Conservation (phyloP, 2,888 invertebrate genomes). For the Gymnosoma rotundatum region DNA sequence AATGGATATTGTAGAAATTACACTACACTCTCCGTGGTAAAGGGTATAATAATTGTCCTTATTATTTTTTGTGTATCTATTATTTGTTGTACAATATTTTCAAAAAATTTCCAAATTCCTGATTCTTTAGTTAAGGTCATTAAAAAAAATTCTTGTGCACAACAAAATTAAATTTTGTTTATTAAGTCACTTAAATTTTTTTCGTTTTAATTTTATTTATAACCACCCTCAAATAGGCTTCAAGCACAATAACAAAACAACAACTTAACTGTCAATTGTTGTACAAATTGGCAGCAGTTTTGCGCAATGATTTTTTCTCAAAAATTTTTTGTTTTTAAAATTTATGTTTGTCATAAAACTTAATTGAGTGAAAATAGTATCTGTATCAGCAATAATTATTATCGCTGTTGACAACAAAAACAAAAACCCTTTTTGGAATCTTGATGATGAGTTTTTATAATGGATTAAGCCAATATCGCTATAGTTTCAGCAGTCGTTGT, state of each 20-base stretch:
- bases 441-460: conserved; percentile 13
- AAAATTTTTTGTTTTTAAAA: conserved; percentile 57
- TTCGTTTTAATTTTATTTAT: conserved; percentile 13
- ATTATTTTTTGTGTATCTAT: no score
- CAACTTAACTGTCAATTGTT: conserved; percentile 43
- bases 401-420: conserved; percentile 61
- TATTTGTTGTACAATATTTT: no score
- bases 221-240: background rate
- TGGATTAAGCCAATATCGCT: conserved; percentile 54
- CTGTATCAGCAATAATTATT: conserved; percentile 68
- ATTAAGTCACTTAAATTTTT: background rate
- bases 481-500: background rate
- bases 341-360: conserved; percentile 69
- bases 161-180: background rate
- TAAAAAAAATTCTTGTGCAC: no score
- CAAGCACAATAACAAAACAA: background rate
- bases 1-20: no score
- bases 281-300: conserved; percentile 57
- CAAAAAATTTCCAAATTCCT: no score
- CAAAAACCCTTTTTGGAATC: conserved; percentile 40
- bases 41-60: no score
- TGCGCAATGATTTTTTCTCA: conserved; percentile 34
- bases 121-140: no score
- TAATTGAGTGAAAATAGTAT: conserved; percentile 70
- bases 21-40: no score